Evolutionary conservation across 92 coral and sea anemone genomes (phyloP), one percentile per base, ranked within the genome.

Genomic region (Micromussa lordhowensis): DNA sequence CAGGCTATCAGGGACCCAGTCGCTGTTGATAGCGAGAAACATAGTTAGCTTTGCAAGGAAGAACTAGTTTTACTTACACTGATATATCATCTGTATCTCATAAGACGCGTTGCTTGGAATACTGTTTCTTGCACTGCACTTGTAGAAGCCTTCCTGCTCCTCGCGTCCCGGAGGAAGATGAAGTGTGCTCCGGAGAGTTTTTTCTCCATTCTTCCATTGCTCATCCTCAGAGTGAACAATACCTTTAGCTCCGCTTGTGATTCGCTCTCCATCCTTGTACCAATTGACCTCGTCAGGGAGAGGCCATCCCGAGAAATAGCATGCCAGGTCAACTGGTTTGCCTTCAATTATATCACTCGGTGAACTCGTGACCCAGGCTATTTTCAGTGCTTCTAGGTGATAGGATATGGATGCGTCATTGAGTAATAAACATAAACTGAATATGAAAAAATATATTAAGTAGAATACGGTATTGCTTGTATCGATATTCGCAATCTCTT

Each of bases 141-240:
- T 75, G 55, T 75, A 75, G 32, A 40, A 36, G 12, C 79, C 79
- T 75, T 75, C 57, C 10, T 75, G 55, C 30, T 75, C 31, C 17
- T 75, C 79, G 5, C 54, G 28, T 38, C 79, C 79, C 2, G 53
- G 5, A 1, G 79, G 79, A 36, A 36, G 55, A 44, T 40, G 58
- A 36, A 75, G 79, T 26, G 2, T 75, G 79, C 54, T 36, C 11
- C 32, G 53, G 11, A 75, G 31, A 24, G 55, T 75, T 36, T 75
- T 29, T 40, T 35, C 29, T 8, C 57, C 58, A 2, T 71, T 71
- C 49, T 30, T 30, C 76, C 38, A 14, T 36, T 11, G 12, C 54
- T 21, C 3, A 13, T 75, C 15, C 54, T 75, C 54, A 14, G 54
- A 36, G 19, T 36, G 57, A 32, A 40, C 40, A 22, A 75, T 36